Evolutionary conservation across 2,113 vertebrate species (phyloP), one percentile per base, ranked within the genome.

Genomic region (Cygnus atratus): DNA sequence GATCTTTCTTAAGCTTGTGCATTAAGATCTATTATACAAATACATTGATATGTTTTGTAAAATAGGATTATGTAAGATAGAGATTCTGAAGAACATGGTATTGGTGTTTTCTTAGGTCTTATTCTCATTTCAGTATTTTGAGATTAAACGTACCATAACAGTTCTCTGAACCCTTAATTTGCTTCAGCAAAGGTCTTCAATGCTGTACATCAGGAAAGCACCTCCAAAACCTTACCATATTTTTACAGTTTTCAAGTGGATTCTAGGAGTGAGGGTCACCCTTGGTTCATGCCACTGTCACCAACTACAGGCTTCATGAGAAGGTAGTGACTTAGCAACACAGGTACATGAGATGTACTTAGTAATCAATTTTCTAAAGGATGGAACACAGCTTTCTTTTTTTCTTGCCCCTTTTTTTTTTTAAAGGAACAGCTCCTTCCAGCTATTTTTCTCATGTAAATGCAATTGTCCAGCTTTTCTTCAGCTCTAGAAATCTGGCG

Each of bases 31-130:
- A 31, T 35, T 55, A 57, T 6, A 65, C 10, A 68, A 61, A 58
- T 22, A 62, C 4, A 39, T 2, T 3, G 16, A 44, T 21, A 31
- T 0, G 4, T 22, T 55, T 85, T 43, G 46, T 9, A 0, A 57
- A 92, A 84, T 26, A 39, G 12, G 16, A 22, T 87, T 79, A 74
- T 37, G 61, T 46, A 87, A 84, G 90, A 67, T 12, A 3, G 9
- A 33, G 58, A 1, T 71, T 74, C 41, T 66, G 55, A 84, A 68
- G 37, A 74, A 84, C 2, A 15, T 31, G 10, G 7, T 12, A 33
- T 10, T 72, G 35, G 3, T 33, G 7, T 13, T 83, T 58, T 4
- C 54, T 63, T 88, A 43, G 35, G 39, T 5, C 24, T 75, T 37
- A 71, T 58, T 84, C 9, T 46, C 8, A 54, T 39, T 81, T 54